These are phyloP conservation scores for Lampropteryx suffumata DNA, from an alignment of 2,888 invertebrate species.

Conservation along the genomic window DNA sequence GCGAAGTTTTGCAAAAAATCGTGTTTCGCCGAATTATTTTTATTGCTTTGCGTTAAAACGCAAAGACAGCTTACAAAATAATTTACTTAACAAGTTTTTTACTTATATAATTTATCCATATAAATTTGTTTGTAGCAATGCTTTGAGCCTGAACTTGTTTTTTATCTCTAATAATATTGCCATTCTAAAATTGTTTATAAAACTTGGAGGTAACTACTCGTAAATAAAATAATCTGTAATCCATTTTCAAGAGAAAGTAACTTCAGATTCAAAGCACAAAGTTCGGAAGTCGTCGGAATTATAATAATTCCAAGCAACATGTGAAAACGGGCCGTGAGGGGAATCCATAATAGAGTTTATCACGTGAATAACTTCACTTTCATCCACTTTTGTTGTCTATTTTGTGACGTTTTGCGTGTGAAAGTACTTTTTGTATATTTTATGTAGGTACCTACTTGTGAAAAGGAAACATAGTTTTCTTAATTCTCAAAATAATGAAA, in stretches of 20 bases:
- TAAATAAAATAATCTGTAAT: too few relatives aligned
- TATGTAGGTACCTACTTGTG: neutral
- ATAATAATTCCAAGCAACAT: constrained; percentile 59
- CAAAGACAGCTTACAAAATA: neutral
- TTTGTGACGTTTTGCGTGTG: constrained; percentile 35
- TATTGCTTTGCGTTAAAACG: constrained; percentile 13
- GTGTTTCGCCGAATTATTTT: constrained; percentile 18
- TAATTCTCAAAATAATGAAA: too few relatives aligned
- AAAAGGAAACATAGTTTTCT: neutral
- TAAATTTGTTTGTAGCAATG: too few relatives aligned
- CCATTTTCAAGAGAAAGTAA: constrained; percentile 59
- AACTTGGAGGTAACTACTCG: too few relatives aligned
- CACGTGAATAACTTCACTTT: constrained; percentile 40
- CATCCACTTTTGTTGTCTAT: constrained; percentile 39
- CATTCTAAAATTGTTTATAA: too few relatives aligned
- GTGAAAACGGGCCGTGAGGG: constrained; percentile 64
- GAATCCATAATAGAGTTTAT: constrained; percentile 54
- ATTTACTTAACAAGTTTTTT: neutral
- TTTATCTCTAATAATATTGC: too few relatives aligned
- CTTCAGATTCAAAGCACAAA: constrained; percentile 50
- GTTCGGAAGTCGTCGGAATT: constrained; percentile 56
- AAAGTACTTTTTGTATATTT: constrained; percentile 34
- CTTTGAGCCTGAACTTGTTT: too few relatives aligned
- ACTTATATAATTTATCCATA: too few relatives aligned
- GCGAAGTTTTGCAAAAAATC: constrained; percentile 18